Evolutionary conservation across 2,113 vertebrate genomes (phyloP), one percentile per base, ranked within the genome.

Genomic region (Pelusios castaneus): DNA sequence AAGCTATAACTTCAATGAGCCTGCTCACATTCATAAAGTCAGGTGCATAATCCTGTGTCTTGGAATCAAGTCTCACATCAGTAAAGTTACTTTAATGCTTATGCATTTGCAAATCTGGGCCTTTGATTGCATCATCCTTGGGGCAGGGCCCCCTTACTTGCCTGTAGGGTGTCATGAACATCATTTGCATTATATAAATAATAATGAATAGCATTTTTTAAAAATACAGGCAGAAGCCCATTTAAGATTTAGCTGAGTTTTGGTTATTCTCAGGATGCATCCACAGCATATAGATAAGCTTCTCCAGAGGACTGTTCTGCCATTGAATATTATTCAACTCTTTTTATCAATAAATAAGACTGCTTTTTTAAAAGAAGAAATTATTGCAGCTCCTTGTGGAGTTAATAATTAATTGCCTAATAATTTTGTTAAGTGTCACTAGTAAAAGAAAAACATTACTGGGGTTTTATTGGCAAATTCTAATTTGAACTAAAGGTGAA

Each of bases 361-460:
- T n/a, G 89, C 82, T 96, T 96, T 95, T 96, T 94, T 89, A 87
- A 70, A 85, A 52, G 93, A 92, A 95, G 85, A 95, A 97, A 92
- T 91, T 93, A 95, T 92, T 92, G 91, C 84, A 91, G 70, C 86
- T 95, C 88, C 95, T 96, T 73, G 92, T 92, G 96, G 96, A 94
- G 27, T 96, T 88, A 49, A 52, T 88, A 95, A 91, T 96, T 96
- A 95, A 95, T 95, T 97, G 60, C 84, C 86, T 94, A 95, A 96
- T 96, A 97, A 95, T 96, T 96, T 97, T 91, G 85, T 92, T 91
- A 95, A 96, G 93, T 95, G 93, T 94, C 93, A 94, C 95, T 93
- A 52, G 83, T 92, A 94, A 90, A 97, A 96, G 83, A 85, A 96
- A 96, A 97, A 96, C 88, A 96, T 93, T 91, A 81, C 79, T 83